Evolutionary conservation across 1,140 invertebrate species (phyloP), one percentile per base, ranked within the genome.

Genomic region (Centruroides vittatus): DNA sequence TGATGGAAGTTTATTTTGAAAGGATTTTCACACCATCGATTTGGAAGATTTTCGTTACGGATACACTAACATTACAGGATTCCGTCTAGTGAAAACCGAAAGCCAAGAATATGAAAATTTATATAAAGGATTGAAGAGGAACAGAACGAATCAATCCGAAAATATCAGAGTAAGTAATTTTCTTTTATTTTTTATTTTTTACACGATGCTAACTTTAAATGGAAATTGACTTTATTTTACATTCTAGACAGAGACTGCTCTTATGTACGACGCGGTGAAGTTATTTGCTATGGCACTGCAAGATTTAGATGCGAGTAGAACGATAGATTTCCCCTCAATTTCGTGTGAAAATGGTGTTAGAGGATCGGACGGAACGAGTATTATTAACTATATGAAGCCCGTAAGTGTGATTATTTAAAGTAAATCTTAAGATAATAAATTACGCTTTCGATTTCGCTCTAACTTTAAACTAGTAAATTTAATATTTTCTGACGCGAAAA

Each of bases 331-430:
- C 23, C 59, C 56, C 57, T 36, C 61, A 35, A 61, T 67, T n/a
- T 66, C 66, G 35, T 68, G 67, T 58, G 59, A 59, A 35, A 61
- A 55, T 50, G 59, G 51, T 36, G 86, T 93, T 70, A 89, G 89
- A 0, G 70, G 67, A 41, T 85, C 85, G 11, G 88, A 95, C 71
- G 93, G 93, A 54, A 90, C 90, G 73, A 93, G 88, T 67, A 80
- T 98, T 41, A 89, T 96, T 62, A 97, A 97, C 78, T 97, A 95
- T 71, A 96, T 98, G 89, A 94, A 93, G 81, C 86, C 93, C 67
- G 93, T 93, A 76, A 84, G 84, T 82, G 41, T 6, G 23, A 23
- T 23, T 23, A 23, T 23, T 23, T 23, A 23, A 23, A 23, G 23
- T 23, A 23, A 23, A 23, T 23, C 23, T 23, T 23, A 23, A 23